These are phyloP conservation scores for Noturus placidus DNA, from an alignment of 2,113 vertebrate species.

Conservation along the genomic window DNA sequence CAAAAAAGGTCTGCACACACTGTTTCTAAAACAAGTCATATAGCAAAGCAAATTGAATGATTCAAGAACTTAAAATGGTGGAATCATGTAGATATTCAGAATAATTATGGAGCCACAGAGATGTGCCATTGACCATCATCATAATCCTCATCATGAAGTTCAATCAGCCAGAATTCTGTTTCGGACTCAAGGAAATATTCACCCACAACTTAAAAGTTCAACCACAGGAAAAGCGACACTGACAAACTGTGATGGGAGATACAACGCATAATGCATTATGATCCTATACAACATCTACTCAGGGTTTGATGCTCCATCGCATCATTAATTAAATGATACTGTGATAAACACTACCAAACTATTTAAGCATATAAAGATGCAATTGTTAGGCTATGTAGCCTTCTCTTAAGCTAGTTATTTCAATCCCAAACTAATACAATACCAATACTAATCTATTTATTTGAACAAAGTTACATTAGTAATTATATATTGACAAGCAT, in stretches of 20 bases:
- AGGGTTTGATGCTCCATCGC: neutral
- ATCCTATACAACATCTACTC: neutral
- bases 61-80: neutral
- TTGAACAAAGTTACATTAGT: slow-evolving; percentile 20
- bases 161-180: neutral
- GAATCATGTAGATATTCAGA: neutral
- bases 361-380: neutral
- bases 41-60: neutral
- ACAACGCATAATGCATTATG: neutral
- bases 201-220: neutral
- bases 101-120: slow-evolving; percentile 11
- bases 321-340: neutral
- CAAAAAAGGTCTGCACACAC: neutral
- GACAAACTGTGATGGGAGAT: neutral
- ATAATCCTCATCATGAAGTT: neutral
- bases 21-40: neutral
- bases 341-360: neutral
- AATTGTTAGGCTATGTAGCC: neutral
- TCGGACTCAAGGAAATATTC: neutral
- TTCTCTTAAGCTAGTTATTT: neutral
- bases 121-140: neutral
- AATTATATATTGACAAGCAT: slow-evolving; percentile 20
- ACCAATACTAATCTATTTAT: slow-evolving; percentile 22
- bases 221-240: neutral
- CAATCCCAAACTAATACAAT: slow-evolving; percentile 26